These are phyloP conservation scores for Maniola hyperantus DNA, from an alignment of 2,888 invertebrate genomes.

Conservation along the genomic window DNA sequence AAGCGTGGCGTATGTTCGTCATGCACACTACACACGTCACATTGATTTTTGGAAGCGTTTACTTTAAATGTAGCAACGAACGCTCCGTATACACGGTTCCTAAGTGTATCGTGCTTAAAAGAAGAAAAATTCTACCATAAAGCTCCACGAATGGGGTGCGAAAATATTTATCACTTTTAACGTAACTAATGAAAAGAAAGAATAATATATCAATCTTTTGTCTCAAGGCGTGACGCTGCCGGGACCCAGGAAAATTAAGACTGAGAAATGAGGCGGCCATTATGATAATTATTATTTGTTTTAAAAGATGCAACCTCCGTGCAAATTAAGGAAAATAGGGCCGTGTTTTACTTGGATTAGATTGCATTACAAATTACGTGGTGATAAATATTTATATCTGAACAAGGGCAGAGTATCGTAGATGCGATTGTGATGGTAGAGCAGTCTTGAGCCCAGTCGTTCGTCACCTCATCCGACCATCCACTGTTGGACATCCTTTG, in stretches of 20 bases:
- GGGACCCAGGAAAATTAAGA: constrained; percentile 65
- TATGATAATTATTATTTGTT: constrained; percentile 76
- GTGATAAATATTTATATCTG: constrained; percentile 28
- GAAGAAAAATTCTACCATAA: constrained; percentile 11
- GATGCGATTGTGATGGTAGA: not conserved
- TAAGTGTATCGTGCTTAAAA: not conserved
- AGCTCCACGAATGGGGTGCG: constrained; percentile 47
- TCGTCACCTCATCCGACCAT: not conserved
- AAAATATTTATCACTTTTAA: constrained; percentile 68
- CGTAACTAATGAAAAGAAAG: constrained; percentile 66
- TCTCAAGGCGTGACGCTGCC: constrained; percentile 55
- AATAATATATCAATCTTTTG: constrained; percentile 76
- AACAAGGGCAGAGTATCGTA: not conserved
- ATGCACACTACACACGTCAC: constrained; percentile 1
- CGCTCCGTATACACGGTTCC: not conserved
- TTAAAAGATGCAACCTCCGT: constrained; percentile 40
- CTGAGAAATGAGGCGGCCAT: constrained; percentile 70
- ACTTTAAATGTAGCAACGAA: not conserved
- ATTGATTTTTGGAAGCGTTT: constrained; percentile 3
- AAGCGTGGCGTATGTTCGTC: not conserved
- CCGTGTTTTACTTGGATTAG: constrained; percentile 27
- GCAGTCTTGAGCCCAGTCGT: not conserved
- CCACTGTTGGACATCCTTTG: no score
- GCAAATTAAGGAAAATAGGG: constrained; percentile 33
- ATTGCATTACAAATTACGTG: constrained; percentile 22